These are phyloP conservation scores for Onychomys arenicola DNA, from an alignment of 2,797 vertebrate genomes.

Conservation along the genomic window DNA sequence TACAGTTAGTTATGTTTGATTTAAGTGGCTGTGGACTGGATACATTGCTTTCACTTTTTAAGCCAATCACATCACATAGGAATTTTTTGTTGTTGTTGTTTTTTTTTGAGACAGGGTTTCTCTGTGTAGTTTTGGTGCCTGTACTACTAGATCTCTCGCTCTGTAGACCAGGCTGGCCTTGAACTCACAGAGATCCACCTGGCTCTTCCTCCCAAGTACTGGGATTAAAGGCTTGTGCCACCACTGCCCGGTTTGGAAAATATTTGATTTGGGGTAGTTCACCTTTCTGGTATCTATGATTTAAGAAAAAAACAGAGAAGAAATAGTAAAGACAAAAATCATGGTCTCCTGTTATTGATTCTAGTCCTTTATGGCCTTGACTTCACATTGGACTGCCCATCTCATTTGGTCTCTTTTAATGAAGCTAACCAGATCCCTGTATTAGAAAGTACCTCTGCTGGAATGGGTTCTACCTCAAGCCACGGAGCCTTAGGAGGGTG, in stretches of 20 bases:
- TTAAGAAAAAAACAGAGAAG: slow-evolving; percentile 35
- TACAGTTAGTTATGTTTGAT: slow-evolving; percentile 74
- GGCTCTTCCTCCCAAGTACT: too few relatives aligned
- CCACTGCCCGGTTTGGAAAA: background rate
- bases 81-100: too few relatives aligned
- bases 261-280: background rate
- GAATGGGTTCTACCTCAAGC: background rate
- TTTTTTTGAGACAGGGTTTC: too few relatives aligned
- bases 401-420: background rate
- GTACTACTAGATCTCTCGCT: too few relatives aligned
- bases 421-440: background rate
- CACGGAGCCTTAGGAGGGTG: background rate
- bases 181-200: too few relatives aligned
- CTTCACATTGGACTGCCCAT: background rate
- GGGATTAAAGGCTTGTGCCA: too few relatives aligned
- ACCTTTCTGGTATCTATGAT: background rate
- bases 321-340: background rate
- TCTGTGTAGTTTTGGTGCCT: too few relatives aligned
- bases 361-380: background rate
- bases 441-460: background rate
- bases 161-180: too few relatives aligned
- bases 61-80: background rate
- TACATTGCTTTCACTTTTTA: slow-evolving; percentile 20
- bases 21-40: slow-evolving; percentile 61
- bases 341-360: background rate